Evolutionary conservation across 1,140 invertebrate genomes (phyloP), one percentile per base, ranked within the genome.

Genomic region (Steinernema feltiae): DNA sequence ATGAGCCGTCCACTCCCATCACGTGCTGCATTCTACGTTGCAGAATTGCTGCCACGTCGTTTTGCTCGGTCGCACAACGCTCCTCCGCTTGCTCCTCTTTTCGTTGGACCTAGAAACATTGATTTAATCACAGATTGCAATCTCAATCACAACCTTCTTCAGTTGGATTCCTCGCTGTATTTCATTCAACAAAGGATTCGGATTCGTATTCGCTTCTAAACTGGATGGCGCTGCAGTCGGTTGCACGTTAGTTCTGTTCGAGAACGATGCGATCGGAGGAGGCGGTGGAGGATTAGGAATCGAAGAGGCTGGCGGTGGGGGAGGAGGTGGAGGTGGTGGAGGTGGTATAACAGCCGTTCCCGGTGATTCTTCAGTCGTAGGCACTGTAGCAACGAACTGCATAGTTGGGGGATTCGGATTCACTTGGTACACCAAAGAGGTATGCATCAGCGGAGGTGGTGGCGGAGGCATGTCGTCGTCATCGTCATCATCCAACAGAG

Each of bases 1-100:
- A 35, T 29, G 46, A 32, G 71, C 78, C 75, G 31, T 70, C 76
- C 30, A 48, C 35, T 18, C 82, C 82, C 29, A 81, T 27, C 12
- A 84, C 82, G 75, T 84, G 83, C 48, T 84, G 81, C 84, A 84
- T 84, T 74, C 83, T 31, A 32, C 77, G 63, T 21, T 76, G 71
- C 41, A 84, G 74, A 77, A 84, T 85, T 1, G 84, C 83, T 1
- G 82, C 83, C 31, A 84, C 83, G 35, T 84, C 79, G 29, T 84
- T 82, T 27, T 48, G 31, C 24, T 82, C 82, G 17, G 41, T 46
- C 2, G 81, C 80, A 17, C 75, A 75, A 1, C 75, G 69, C 17
- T 81, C 79, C 31, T 82, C 76, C 31, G 63, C 79, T 46, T 73
- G 72, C 69, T 83, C 82, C 70, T 82, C 83, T 63, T 85, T 74